A percentile compares a stretch with the other conserved stretches of the same genome.
Evolutionary conservation across 2,113 vertebrate genomes (phyloP).

Genomic region (Dascyllus trimaculatus): DNA sequence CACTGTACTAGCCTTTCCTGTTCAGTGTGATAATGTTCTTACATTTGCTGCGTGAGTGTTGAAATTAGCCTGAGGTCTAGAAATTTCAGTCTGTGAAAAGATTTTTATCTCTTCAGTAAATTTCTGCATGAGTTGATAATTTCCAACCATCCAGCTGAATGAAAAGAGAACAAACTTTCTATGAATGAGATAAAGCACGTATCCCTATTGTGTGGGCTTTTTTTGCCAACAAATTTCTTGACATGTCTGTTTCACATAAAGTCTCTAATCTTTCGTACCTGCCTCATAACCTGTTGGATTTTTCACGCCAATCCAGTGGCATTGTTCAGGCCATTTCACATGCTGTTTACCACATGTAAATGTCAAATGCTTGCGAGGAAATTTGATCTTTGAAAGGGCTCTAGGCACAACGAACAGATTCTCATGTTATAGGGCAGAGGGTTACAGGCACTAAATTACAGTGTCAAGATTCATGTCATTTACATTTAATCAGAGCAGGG

Average conservation of each 20-base stretch:
- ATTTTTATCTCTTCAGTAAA: not conserved
- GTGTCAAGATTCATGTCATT: not conserved
- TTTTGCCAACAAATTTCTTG: not conserved
- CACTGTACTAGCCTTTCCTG: slow-evolving; percentile 31
- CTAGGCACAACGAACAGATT: not conserved
- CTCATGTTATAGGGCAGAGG: slow-evolving; percentile 18
- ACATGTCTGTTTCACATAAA: not conserved
- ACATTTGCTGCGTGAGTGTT: not conserved
- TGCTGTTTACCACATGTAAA: slow-evolving; percentile 2
- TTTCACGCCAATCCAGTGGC: not conserved
- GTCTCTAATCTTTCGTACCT: not conserved
- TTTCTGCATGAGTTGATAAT: not conserved
- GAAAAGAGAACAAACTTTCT: not conserved
- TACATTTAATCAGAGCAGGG: not conserved
- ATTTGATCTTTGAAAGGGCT: slow-evolving; percentile 11
- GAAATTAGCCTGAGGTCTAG: not conserved
- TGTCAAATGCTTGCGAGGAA: not conserved
- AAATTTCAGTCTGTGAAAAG: not conserved
- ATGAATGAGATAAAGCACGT: slow-evolving; percentile 49
- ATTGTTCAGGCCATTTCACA: not conserved
- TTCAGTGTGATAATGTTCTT: not conserved
- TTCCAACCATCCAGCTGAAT: slow-evolving; percentile 29
- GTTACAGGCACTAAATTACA: not conserved
- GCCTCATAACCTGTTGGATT: not conserved
- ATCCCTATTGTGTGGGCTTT: slow-evolving; percentile 2